Base-by-base conservation (phyloP, 2,888 invertebrate genomes). In the Aphodius granarius region DNA sequence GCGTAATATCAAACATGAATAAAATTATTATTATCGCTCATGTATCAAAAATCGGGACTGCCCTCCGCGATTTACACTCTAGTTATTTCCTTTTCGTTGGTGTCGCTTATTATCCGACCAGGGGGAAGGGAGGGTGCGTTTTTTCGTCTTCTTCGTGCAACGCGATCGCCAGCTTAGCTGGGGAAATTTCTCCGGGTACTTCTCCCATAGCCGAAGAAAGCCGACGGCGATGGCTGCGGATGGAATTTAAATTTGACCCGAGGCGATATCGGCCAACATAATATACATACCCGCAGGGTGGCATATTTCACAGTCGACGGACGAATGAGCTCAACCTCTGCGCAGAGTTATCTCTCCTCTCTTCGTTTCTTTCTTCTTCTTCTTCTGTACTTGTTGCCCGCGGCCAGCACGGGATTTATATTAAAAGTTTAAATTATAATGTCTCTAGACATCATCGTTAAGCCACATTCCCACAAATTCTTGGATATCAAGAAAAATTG, bases 351-450 rank as follows among this genome's bases (percentile, higher is more conserved):
- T 83, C 85, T 83, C 85, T 43, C 43, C 13, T 43, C 43, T 43
- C 43, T 13, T n/a, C n/a, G n/a, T n/a, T n/a, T n/a, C n/a, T n/a
- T n/a, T n/a, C n/a, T n/a, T n/a, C n/a, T n/a, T n/a, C n/a, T n/a
- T n/a, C n/a, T n/a, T n/a, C n/a, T n/a, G n/a, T 13, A 84, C 84
- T 84, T 84, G 84, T 84, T 81, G 84, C 86, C 83, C 81, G 78
- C 78, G 82, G 86, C 84, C 82, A 84, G 84, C 86, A 86, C 86
- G 85, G 83, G 84, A 83, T 85, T 84, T 84, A 83, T 85, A 85
- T 85, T 85, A 84, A 85, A 85, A 85, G 82, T 82, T 82, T 82
- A 83, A 82, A 82, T 82, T 83, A 81, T 80, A 81, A 78, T 80
- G 76, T 79, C 78, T 80, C 63, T 73, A 43, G 73, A 73, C 43